These are phyloP conservation scores for Eugnorisma glareosa DNA, from an alignment of 2,888 invertebrate genomes.

Conservation along the genomic window DNA sequence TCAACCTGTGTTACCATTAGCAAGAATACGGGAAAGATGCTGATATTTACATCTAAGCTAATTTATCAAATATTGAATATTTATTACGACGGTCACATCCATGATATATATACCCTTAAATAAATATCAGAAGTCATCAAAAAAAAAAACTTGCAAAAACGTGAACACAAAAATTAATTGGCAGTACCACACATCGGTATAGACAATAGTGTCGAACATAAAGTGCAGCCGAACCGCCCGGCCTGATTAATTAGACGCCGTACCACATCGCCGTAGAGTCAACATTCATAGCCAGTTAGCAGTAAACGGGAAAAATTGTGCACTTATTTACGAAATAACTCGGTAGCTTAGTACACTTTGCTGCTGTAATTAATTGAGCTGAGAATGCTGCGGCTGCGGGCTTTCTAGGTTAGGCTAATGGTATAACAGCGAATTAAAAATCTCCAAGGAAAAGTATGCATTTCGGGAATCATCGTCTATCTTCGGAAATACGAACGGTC, in stretches of 20 bases:
- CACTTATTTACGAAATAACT: conserved; percentile 29
- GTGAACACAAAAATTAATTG: conserved; percentile 25
- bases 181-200: background rate
- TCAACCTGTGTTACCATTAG: background rate
- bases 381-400: conserved; percentile 13
- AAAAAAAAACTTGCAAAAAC: conserved; percentile 17
- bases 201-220: conserved; percentile 29
- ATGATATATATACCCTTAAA: background rate
- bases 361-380: conserved; percentile 18
- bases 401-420: background rate
- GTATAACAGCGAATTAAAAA: background rate
- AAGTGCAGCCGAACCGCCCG: conserved; percentile 6
- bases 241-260: conserved; percentile 44
- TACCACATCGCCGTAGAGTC: conserved; percentile 10
- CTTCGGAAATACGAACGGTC: background rate
- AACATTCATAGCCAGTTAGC: conserved; percentile 33
- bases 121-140: background rate
- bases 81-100: background rate
- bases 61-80: background rate
- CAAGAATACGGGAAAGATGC: no score
- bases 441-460: background rate
- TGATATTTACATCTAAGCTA: no score
- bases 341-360: conserved; percentile 17
- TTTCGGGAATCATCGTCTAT: background rate
- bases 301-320: conserved; percentile 19